Percentiles rank a stretch among this genome's conserved stretches.
phyloP scores from a whole-genome alignment of 1,140 invertebrate genomes.

The Triops cancriformis region DNA sequence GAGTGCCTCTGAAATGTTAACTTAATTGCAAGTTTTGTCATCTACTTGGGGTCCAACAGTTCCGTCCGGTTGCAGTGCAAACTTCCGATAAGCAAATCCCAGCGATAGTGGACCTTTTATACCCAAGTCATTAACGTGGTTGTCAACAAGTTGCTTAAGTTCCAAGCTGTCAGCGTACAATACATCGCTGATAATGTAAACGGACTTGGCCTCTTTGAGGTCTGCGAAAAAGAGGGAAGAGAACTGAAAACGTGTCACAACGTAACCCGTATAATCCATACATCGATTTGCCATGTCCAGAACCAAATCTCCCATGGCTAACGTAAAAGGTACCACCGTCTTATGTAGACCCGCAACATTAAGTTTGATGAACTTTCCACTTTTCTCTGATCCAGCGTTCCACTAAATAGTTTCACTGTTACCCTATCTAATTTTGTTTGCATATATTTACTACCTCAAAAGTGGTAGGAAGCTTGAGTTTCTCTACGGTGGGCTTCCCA shows the following conservation, averaged over 20 bases:
- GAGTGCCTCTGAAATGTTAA: neutral
- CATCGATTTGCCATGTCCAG: neutral
- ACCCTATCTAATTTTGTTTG: neutral
- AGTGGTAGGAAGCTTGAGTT: neutral
- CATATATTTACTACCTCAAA: neutral
- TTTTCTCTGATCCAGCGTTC: neutral
- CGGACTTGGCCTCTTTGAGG: neutral
- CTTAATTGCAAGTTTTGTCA: neutral
- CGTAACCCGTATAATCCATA: neutral
- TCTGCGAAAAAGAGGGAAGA: neutral
- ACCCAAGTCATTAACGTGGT: constrained; percentile 5
- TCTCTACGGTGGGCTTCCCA: neutral
- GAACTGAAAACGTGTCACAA: neutral
- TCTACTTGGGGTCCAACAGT: neutral
- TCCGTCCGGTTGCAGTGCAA: neutral
- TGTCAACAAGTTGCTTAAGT: constrained; percentile 5
- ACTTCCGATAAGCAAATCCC: neutral
- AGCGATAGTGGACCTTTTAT: constrained; percentile 9
- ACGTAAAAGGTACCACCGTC: neutral
- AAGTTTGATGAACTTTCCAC: neutral
- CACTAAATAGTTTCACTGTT: neutral
- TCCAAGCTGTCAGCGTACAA: constrained; percentile 2
- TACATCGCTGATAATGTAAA: constrained; percentile 1
- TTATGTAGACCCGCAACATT: neutral
- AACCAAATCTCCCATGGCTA: constrained; percentile 1